Percentiles rank a stretch among this genome's conserved stretches.
Evolutionary conservation across 2,797 vertebrate species (phyloP).

Genomic region (Orestias chungarensis): DNA sequence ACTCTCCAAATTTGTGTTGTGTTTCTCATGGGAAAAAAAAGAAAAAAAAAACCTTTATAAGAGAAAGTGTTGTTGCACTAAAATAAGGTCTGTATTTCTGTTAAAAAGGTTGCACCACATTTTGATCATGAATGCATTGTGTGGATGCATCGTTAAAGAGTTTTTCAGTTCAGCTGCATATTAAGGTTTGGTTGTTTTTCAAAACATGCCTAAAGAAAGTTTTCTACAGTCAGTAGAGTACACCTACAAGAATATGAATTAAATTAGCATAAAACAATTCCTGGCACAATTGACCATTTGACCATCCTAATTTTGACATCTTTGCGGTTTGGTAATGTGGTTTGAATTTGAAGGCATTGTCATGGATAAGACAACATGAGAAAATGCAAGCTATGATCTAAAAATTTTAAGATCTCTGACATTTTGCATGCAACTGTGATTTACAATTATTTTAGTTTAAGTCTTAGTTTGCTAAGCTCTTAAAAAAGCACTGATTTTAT

Average conservation of each 20-base stretch:
- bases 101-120: neutral
- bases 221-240: neutral
- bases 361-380: neutral
- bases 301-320: constrained; percentile 14
- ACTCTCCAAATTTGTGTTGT: too few relatives aligned
- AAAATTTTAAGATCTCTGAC: neutral
- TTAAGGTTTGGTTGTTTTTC: neutral
- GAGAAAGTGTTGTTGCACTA: too few relatives aligned
- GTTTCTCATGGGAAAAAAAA: too few relatives aligned
- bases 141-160: neutral
- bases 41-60: too few relatives aligned
- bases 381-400: neutral
- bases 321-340: constrained; percentile 13
- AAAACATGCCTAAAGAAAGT: neutral
- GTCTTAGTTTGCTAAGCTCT: neutral
- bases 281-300: neutral
- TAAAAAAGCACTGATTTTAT: neutral
- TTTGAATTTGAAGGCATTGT: constrained; percentile 5
- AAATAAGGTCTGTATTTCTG: neutral
- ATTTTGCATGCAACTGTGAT: neutral
- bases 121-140: neutral
- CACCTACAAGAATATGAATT: constrained; percentile 15
- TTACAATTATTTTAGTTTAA: neutral
- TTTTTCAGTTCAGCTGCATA: neutral
- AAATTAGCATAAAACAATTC: constrained; percentile 5